These are phyloP conservation scores for Musca domestica DNA, from an alignment of 1,140 invertebrate genomes.

Conservation along the genomic window DNA sequence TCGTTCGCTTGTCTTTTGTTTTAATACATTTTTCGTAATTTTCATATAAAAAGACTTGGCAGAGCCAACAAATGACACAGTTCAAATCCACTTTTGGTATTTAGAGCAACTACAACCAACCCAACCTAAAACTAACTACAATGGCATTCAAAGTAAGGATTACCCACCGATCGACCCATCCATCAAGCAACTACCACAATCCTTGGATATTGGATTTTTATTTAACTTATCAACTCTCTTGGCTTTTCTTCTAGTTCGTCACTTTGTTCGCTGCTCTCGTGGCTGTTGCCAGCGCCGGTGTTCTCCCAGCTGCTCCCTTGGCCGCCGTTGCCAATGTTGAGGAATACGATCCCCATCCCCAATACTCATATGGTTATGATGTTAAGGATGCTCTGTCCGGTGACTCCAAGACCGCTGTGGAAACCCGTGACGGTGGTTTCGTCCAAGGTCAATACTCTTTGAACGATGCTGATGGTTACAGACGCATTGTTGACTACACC, in stretches of 20 bases:
- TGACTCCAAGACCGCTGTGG: slow-evolving; percentile 52
- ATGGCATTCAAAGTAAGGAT: slow-evolving; percentile 54
- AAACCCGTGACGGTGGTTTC: slow-evolving; percentile 54
- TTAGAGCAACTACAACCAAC: slow-evolving; percentile 42
- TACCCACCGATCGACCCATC: neutral
- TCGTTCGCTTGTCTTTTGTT: no score
- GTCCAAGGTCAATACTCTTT: slow-evolving; percentile 55
- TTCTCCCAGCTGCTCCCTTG: slow-evolving; percentile 32
- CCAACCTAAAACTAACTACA: slow-evolving; percentile 27
- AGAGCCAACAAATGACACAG: slow-evolving; percentile 47
- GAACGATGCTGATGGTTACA: slow-evolving; percentile 54
- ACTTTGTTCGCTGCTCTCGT: slow-evolving; percentile 49
- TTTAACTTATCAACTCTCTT: neutral
- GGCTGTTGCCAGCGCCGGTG: slow-evolving; percentile 46
- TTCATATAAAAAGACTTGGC: slow-evolving; percentile 44
- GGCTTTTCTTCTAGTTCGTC: slow-evolving; percentile 39
- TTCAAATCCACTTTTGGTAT: slow-evolving; percentile 51
- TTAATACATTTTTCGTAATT: neutral
- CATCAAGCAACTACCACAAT: neutral
- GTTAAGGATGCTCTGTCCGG: slow-evolving; percentile 63
- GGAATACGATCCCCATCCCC: slow-evolving; percentile 60
- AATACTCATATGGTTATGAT: slow-evolving; percentile 68
- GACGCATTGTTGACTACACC: slow-evolving; percentile 54
- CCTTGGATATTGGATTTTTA: neutral
- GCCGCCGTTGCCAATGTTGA: slow-evolving; percentile 35